Percentiles rank a stretch among this genome's conserved stretches.
phyloP scores from a whole-genome alignment of 35 echinoderm and acorn worm genomes.

The Eucidaris tribuloides region DNA sequence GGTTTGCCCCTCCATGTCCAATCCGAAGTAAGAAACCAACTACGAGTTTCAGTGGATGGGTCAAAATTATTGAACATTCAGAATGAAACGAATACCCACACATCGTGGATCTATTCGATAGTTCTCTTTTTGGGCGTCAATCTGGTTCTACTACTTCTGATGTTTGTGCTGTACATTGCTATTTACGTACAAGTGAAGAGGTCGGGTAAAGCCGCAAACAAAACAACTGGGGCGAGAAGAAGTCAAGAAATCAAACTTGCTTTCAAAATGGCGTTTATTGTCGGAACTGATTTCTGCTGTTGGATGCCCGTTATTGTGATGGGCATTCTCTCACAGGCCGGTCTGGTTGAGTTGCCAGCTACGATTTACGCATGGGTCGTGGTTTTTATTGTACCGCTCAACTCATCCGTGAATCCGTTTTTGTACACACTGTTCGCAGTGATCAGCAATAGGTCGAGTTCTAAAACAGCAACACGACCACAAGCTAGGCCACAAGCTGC shows the following conservation, averaged over 20 bases:
- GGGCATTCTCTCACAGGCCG: slow-evolving; percentile 34
- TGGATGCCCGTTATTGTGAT: slow-evolving; percentile 79
- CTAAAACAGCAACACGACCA: too few relatives aligned
- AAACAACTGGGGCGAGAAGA: neutral
- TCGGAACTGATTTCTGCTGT: slow-evolving; percentile 64
- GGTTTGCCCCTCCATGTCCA: slow-evolving; percentile 32
- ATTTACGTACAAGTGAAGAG: slow-evolving; percentile 45
- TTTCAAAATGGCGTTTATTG: slow-evolving; percentile 49
- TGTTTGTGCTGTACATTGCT: slow-evolving; percentile 23
- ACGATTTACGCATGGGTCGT: slow-evolving; percentile 60
- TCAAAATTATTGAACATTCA: neutral
- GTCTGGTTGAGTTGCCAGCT: slow-evolving; percentile 1
- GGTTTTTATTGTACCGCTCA: slow-evolving; percentile 64
- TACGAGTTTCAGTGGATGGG: neutral
- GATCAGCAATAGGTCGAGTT: too few relatives aligned
- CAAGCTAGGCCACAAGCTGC: too few relatives aligned
- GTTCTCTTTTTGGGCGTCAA: slow-evolving; percentile 53
- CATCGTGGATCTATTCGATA: slow-evolving; percentile 54
- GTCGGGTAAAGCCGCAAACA: neutral
- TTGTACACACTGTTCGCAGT: slow-evolving; percentile 73
- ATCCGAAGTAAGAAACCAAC: neutral
- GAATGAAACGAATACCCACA: neutral
- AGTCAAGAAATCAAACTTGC: slow-evolving; percentile 49
- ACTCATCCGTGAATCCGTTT: slow-evolving; percentile 66
- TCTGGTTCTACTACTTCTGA: slow-evolving; percentile 30